Percentiles rank a stretch among this genome's conserved stretches.
Conservation (phyloP, 2,113 vertebrate species). For the Proteles cristata region DNA sequence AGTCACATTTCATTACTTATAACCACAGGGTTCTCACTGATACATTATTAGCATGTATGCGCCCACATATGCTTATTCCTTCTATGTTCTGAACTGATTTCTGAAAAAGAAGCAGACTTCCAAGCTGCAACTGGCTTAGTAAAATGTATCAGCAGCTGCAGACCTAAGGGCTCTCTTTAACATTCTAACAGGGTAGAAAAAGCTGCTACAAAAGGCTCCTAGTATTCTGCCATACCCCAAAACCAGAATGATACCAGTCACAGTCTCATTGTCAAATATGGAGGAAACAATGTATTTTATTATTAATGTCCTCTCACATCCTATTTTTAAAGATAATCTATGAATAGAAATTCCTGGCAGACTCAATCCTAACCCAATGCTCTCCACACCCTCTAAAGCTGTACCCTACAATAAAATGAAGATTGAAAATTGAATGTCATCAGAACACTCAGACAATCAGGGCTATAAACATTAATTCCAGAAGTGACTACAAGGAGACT, state of each 20-base stretch:
- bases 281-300: constrained; percentile 26
- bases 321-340: background rate
- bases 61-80: background rate
- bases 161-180: constrained; percentile 31
- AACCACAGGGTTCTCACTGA: background rate
- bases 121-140: constrained; percentile 8
- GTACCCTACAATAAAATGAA: background rate
- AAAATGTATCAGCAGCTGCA: constrained; percentile 62
- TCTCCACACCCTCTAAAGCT: background rate
- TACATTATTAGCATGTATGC: background rate
- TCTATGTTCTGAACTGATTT: constrained; percentile 46
- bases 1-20: constrained; percentile 7
- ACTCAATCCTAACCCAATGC: background rate
- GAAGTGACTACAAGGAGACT: background rate
- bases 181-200: constrained; percentile 42
- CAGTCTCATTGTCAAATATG: background rate
- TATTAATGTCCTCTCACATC: constrained; percentile 40
- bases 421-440: constrained; percentile 49
- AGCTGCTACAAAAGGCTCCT: background rate
- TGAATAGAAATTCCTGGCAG: constrained; percentile 35
- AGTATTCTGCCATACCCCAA: background rate
- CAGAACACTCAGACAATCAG: background rate
- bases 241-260: background rate
- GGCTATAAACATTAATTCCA: constrained; percentile 51
- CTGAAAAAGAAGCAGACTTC: constrained; percentile 24